A percentile compares a stretch with the other conserved stretches of the same genome.
Evolutionary conservation across 1,140 invertebrate genomes (phyloP).

Genomic region (Caenorhabditis inopinata): DNA sequence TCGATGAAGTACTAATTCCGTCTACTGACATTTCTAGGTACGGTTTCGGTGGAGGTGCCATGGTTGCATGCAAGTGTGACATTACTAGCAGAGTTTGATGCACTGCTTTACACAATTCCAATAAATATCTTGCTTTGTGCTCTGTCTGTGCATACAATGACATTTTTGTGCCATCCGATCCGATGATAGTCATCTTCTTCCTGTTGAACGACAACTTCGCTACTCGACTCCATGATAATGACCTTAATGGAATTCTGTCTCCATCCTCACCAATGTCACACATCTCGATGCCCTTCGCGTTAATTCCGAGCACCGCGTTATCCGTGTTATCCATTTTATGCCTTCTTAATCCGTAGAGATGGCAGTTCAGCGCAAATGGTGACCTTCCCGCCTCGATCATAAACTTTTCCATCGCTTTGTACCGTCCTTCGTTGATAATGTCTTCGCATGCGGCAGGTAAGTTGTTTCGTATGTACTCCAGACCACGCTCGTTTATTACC

Average conservation of each 20-base stretch:
- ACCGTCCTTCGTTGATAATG: slow-evolving; percentile 75
- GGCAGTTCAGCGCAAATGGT: slow-evolving; percentile 85
- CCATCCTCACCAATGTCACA: slow-evolving; percentile 51
- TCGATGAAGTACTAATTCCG: slow-evolving; percentile 82
- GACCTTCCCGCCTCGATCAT: slow-evolving; percentile 77
- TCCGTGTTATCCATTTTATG: slow-evolving; percentile 74
- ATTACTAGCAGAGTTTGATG: slow-evolving; percentile 49
- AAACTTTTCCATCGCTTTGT: slow-evolving; percentile 80
- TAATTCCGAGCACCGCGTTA: slow-evolving; percentile 67
- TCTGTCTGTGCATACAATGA: slow-evolving; percentile 53
- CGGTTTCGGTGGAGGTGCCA: slow-evolving; percentile 62
- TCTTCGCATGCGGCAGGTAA: slow-evolving; percentile 74
- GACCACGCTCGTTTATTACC: slow-evolving; percentile 72
- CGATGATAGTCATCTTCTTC: slow-evolving; percentile 45
- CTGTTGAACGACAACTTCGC: slow-evolving; percentile 47
- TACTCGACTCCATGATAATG: slow-evolving; percentile 44
- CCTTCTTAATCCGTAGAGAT: slow-evolving; percentile 79
- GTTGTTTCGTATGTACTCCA: slow-evolving; percentile 71
- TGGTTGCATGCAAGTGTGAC: slow-evolving; percentile 55
- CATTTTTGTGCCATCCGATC: slow-evolving; percentile 47
- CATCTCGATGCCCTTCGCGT: slow-evolving; percentile 49
- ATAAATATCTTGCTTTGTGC: slow-evolving; percentile 56
- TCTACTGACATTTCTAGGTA: slow-evolving; percentile 71
- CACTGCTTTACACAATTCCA: slow-evolving; percentile 50
- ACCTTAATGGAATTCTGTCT: slow-evolving; percentile 46